Percentiles rank a stretch among this genome's conserved stretches.
phyloP scores from a whole-genome alignment of 2,797 vertebrate genomes.

The Phylloscopus collybita region DNA sequence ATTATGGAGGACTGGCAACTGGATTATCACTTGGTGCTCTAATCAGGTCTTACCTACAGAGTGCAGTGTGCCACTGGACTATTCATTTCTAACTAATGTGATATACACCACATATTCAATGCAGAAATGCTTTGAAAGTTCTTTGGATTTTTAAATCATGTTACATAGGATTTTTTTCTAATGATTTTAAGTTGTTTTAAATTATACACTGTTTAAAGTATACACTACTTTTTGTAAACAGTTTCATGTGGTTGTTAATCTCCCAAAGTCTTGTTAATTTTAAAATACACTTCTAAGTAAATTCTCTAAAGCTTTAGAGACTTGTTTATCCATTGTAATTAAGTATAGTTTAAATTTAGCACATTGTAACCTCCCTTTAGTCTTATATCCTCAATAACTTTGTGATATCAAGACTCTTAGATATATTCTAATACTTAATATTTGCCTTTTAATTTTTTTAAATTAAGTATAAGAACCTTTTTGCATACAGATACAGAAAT shows the following conservation, averaged over 20 bases:
- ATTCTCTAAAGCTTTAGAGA: background rate
- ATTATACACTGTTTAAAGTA: background rate
- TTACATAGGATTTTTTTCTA: background rate
- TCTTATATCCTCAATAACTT: background rate
- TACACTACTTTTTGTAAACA: background rate
- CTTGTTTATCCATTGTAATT: background rate
- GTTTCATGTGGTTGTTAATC: background rate
- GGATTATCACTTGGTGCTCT: background rate
- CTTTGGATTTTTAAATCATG: background rate
- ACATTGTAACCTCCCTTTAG: background rate
- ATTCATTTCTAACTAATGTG: background rate
- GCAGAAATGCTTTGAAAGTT: background rate
- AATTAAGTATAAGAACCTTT: background rate
- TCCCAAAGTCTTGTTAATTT: background rate
- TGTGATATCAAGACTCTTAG: background rate
- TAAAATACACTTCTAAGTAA: background rate
- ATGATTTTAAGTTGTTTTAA: background rate
- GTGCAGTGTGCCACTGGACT: background rate
- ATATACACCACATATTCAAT: background rate
- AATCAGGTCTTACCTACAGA: background rate
- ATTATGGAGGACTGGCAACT: background rate
- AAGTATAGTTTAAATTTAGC: background rate
- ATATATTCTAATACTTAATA: background rate
- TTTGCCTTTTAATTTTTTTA: background rate
- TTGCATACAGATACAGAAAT: background rate